These are phyloP conservation scores for Anarhynchus alexandrinus DNA, from an alignment of 2,113 vertebrate species.

Conservation along the genomic window DNA sequence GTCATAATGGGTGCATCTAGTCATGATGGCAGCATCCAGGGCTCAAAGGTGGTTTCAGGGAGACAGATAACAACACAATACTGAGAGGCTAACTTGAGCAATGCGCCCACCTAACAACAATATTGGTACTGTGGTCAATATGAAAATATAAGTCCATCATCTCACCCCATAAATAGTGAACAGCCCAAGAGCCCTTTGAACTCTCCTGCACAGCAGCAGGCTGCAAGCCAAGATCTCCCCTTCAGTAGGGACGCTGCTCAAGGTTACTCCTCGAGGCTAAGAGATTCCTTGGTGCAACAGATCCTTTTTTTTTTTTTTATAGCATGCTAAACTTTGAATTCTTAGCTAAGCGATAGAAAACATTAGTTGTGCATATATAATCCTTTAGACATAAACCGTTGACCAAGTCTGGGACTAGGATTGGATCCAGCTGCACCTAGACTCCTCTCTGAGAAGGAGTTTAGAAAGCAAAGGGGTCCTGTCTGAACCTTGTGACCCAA, in stretches of 20 bases:
- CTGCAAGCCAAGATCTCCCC: background rate
- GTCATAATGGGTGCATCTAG: background rate
- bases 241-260: background rate
- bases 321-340: background rate
- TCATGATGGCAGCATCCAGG: background rate
- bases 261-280: background rate
- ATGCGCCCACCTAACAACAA: background rate
- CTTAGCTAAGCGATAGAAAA: background rate
- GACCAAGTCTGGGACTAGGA: background rate
- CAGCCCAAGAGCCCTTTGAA: background rate
- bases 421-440: background rate
- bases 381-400: background rate
- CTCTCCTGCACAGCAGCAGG: background rate
- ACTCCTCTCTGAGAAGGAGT: background rate
- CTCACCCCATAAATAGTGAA: background rate
- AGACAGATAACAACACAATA: background rate
- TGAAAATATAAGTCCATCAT: background rate
- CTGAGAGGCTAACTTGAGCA: background rate
- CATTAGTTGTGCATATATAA: background rate
- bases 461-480: background rate
- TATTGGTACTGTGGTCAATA: background rate
- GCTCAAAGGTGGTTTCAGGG: background rate
- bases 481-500: background rate
- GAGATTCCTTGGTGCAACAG: background rate
- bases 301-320: background rate